A percentile compares a stretch with the other conserved stretches of the same genome.
Conservation (phyloP, 1,140 invertebrate genomes). For the Argopecten irradians region DNA sequence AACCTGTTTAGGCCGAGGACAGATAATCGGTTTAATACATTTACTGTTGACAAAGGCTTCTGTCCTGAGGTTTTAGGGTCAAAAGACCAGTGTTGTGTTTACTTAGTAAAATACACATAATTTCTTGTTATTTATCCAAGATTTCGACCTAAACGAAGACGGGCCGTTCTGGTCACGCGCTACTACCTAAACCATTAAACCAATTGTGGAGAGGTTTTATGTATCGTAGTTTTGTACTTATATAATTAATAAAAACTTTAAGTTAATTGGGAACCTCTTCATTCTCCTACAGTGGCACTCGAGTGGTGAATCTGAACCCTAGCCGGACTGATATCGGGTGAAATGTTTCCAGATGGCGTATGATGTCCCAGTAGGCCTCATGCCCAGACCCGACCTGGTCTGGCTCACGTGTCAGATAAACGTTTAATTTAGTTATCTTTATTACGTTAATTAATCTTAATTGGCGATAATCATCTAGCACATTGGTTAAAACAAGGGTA, state of each 20-base stretch:
- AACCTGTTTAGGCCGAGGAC: neutral
- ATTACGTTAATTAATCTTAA: slow-evolving; percentile 16
- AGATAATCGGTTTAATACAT: slow-evolving; percentile 12
- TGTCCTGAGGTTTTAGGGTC: neutral
- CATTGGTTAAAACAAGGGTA: slow-evolving; percentile 1
- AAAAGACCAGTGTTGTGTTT: neutral
- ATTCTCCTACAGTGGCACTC: slow-evolving; percentile 21
- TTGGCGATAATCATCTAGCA: slow-evolving; percentile 9
- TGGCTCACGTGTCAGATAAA: neutral
- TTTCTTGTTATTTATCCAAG: neutral
- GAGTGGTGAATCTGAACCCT: slow-evolving; percentile 27
- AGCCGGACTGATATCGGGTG: neutral
- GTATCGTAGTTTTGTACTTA: slow-evolving; percentile 40
- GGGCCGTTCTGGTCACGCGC: neutral
- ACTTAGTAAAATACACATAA: slow-evolving; percentile 1
- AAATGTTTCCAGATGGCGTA: slow-evolving; percentile 8
- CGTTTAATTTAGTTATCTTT: slow-evolving; percentile 19
- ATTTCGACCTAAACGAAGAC: neutral
- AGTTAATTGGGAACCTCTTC: slow-evolving; percentile 37
- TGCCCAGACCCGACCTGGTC: neutral
- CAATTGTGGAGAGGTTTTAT: slow-evolving; percentile 34
- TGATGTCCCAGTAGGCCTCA: neutral
- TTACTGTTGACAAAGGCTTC: slow-evolving; percentile 4
- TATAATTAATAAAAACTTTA: slow-evolving; percentile 41
- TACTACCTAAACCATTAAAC: slow-evolving; percentile 13